A percentile compares a stretch with the other conserved stretches of the same genome.
Evolutionary conservation across 2,888 invertebrate genomes (phyloP).

Genomic region (Cotesia congregata): DNA sequence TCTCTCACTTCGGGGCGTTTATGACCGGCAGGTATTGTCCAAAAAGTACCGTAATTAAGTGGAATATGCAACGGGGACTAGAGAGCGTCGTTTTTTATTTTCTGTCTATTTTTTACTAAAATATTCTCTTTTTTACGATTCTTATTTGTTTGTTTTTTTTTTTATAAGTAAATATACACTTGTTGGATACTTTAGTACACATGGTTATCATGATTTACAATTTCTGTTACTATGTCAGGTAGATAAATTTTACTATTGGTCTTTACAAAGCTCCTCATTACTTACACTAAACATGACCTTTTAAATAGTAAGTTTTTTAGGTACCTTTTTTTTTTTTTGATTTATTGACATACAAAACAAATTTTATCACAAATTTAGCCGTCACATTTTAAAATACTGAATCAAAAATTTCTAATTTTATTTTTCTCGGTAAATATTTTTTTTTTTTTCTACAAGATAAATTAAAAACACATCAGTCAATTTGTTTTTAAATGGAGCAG

Average conservation of each 20-base stretch:
- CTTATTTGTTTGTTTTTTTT: neutral
- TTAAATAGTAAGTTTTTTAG: neutral
- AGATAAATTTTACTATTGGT: neutral
- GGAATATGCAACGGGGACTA: constrained; percentile 26
- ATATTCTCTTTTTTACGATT: neutral
- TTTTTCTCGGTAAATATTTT: too few species aligned
- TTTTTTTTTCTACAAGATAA: too few species aligned
- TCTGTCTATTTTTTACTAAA: neutral
- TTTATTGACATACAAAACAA: too few species aligned
- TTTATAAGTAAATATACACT: neutral
- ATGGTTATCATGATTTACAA: neutral
- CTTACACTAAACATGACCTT: neutral
- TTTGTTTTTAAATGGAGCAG: too few species aligned
- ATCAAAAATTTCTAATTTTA: too few species aligned
- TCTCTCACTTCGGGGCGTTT: constrained; percentile 10
- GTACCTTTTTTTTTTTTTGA: too few species aligned
- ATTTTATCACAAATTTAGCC: too few species aligned
- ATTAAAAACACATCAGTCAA: too few species aligned
- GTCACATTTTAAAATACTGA: too few species aligned
- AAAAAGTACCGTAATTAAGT: constrained; percentile 33
- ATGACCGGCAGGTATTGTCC: constrained; percentile 16
- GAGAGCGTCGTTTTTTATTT: neutral
- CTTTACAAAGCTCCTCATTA: neutral
- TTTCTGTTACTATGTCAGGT: neutral
- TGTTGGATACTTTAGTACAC: neutral